A percentile compares a stretch with the other conserved stretches of the same genome.
Conservation (phyloP, 2,113 vertebrate species). For the Protomyctophum bolini region DNA sequence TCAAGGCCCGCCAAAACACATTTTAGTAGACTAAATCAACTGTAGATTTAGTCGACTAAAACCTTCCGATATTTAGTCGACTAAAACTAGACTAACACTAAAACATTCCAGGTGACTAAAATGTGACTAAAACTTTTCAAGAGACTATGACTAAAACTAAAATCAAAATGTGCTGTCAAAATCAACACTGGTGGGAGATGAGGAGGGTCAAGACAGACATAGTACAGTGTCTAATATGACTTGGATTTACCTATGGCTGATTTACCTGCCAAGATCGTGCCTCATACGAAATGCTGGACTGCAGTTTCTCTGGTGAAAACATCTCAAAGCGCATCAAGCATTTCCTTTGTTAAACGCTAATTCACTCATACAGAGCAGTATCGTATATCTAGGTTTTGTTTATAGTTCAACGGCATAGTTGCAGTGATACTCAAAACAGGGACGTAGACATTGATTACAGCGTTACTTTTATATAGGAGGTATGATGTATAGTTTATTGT, state of each 20-base stretch:
- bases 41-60: too few relatives aligned
- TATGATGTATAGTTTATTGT: slow-evolving; percentile 39
- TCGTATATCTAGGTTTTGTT: slow-evolving; percentile 27
- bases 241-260: not conserved
- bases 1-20: too few relatives aligned
- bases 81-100: too few relatives aligned
- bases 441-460: slow-evolving; percentile 11
- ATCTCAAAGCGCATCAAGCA: slow-evolving; percentile 12
- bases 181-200: too few relatives aligned
- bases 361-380: not conserved
- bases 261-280: not conserved
- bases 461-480: slow-evolving; percentile 7
- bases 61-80: too few relatives aligned
- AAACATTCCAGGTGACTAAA: too few relatives aligned
- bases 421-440: slow-evolving; percentile 1
- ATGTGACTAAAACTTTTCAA: too few relatives aligned
- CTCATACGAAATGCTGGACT: not conserved
- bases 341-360: not conserved
- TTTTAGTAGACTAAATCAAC: too few relatives aligned
- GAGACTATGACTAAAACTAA: too few relatives aligned
- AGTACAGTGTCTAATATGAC: not conserved
- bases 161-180: too few relatives aligned
- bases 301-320: slow-evolving; percentile 4
- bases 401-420: slow-evolving; percentile 3
- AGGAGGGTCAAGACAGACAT: too few relatives aligned